phyloP scores from a whole-genome alignment of 2,888 invertebrate genomes.

The Azorinus chamasolen region DNA sequence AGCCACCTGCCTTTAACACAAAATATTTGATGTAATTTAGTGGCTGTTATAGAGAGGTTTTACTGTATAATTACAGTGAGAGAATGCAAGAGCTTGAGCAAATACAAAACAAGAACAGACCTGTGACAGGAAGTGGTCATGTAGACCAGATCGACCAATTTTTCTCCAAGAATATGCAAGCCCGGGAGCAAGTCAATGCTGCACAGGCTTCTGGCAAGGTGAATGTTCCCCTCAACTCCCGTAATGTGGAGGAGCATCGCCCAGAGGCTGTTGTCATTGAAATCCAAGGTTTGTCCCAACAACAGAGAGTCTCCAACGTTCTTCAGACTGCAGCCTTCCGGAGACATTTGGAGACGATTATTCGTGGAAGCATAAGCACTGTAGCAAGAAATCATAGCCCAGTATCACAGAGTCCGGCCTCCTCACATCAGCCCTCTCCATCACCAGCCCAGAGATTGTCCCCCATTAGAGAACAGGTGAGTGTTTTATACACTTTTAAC shows the following conservation, averaged over 20 bases:
- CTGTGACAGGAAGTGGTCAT: constrained; percentile 82
- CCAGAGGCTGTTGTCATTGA: constrained; percentile 84
- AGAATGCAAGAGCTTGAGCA: constrained; percentile 82
- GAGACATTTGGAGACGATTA: constrained; percentile 81
- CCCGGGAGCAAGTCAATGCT: constrained; percentile 41
- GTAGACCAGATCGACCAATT: constrained; percentile 79
- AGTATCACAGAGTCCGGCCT: constrained; percentile 20
- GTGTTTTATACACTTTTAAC: not conserved
- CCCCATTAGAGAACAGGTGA: constrained; percentile 39
- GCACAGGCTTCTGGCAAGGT: constrained; percentile 65
- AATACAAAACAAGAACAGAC: constrained; percentile 80
- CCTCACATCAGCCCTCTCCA: constrained; percentile 6
- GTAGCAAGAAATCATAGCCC: constrained; percentile 55
- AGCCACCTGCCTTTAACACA: too few species aligned
- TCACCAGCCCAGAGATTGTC: constrained; percentile 31
- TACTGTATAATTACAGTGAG: constrained; percentile 72
- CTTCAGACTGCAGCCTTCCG: constrained; percentile 81
- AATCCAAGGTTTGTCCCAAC: constrained; percentile 83
- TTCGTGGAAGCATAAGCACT: constrained; percentile 76
- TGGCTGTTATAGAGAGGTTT: too few species aligned
- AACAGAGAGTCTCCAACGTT: constrained; percentile 83
- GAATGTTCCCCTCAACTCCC: constrained; percentile 77
- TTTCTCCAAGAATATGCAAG: constrained; percentile 74
- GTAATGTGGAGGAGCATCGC: constrained; percentile 79
- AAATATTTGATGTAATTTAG: too few species aligned